phyloP scores from a whole-genome alignment of 2,888 invertebrate species.

The Netelia inedita region DNA sequence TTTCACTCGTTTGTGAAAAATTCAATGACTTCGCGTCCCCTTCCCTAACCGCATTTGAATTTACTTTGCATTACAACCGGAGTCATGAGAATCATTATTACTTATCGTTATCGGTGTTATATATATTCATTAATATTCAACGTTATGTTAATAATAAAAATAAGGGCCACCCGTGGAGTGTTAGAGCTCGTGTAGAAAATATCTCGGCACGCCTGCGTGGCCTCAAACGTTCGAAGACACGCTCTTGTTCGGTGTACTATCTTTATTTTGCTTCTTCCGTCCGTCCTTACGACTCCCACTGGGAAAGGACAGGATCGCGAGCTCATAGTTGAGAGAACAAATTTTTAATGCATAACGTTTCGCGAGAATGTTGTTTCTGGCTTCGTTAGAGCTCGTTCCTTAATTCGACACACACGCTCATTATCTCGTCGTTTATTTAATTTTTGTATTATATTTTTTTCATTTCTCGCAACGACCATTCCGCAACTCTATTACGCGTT shows the following conservation, averaged over 20 bases:
- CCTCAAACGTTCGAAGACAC: too few species aligned
- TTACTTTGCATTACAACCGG: conserved; percentile 50
- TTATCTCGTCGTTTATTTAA: conserved; percentile 24
- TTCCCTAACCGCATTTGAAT: conserved; percentile 22
- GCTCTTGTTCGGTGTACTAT: neutral
- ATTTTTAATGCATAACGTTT: neutral
- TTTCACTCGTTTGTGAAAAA: conserved; percentile 51
- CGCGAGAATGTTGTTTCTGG: neutral
- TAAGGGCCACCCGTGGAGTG: conserved; percentile 66
- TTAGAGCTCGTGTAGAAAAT: conserved; percentile 47
- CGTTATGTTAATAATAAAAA: conserved; percentile 71
- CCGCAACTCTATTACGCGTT: conserved; percentile 26
- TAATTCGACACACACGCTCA: conserved; percentile 14
- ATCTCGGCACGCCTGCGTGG: conserved; percentile 27
- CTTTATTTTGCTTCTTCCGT: conserved; percentile 8
- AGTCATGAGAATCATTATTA: conserved; percentile 71
- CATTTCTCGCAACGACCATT: neutral
- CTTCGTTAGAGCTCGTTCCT: conserved; percentile 49
- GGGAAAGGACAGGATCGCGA: conserved; percentile 48
- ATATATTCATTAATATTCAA: conserved; percentile 71
- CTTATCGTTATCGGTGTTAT: conserved; percentile 66
- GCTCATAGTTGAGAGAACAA: conserved; percentile 43
- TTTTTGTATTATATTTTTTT: conserved; percentile 6
- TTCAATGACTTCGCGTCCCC: conserved; percentile 26
- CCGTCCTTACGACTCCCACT: conserved; percentile 50